Conservation (phyloP, 2,113 vertebrate species). For the Pangasianodon gigas region DNA sequence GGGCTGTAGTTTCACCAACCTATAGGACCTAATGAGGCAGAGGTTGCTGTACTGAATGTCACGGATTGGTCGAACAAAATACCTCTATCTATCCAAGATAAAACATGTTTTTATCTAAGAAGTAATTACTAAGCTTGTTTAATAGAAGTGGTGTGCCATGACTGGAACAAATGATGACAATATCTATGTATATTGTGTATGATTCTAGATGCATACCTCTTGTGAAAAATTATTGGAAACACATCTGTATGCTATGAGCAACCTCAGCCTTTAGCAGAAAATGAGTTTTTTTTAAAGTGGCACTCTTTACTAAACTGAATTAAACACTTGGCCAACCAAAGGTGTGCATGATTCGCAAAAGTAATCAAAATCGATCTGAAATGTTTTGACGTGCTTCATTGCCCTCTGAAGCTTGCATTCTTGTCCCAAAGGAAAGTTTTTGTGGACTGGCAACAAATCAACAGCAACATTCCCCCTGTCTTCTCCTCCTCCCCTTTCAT, state of each 20-base stretch:
- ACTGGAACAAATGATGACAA: too few relatives aligned
- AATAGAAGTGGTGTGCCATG: too few relatives aligned
- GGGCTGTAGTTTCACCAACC: not conserved
- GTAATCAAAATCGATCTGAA: not conserved
- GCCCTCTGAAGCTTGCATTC: conserved; percentile 6
- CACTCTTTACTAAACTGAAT: not conserved
- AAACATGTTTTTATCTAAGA: not conserved
- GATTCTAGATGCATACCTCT: not conserved
- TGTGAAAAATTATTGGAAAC: too few relatives aligned
- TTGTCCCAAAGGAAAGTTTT: conserved; percentile 19
- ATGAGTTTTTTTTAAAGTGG: not conserved
- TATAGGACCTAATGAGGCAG: not conserved
- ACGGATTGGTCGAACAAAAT: too few relatives aligned
- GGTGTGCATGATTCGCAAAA: not conserved
- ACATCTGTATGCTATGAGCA: not conserved
- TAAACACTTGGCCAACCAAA: not conserved
- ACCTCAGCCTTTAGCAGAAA: not conserved
- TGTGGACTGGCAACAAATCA: conserved; percentile 50
- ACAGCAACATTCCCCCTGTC: conserved; percentile 49
- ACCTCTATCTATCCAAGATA: not conserved
- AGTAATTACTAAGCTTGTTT: not conserved
- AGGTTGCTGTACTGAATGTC: not conserved
- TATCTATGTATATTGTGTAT: not conserved
- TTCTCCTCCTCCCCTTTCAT: conserved; percentile 61
- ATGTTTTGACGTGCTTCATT: not conserved